Percentiles rank a stretch among this genome's conserved stretches.
These are phyloP conservation scores for Lerista edwardsae DNA, from an alignment of 2,797 vertebrate species.

Conservation along the genomic window DNA sequence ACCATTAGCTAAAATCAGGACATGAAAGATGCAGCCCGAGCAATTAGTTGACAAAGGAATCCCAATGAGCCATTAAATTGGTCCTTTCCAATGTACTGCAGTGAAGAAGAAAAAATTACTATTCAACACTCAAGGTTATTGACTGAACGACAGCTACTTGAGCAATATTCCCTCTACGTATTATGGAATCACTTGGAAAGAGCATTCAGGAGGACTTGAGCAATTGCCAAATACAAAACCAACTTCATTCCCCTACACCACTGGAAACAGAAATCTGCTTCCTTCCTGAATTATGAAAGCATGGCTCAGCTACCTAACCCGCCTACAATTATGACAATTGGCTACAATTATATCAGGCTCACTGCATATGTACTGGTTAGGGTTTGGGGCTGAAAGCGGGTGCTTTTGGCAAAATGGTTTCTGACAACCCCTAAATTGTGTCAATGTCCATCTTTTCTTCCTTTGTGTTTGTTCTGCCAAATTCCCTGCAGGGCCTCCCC, in stretches of 20 bases:
- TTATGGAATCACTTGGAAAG: background rate
- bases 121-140: background rate
- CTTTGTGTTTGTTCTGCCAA: no score
- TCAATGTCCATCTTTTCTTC: no score
- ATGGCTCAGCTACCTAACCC: background rate
- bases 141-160: background rate
- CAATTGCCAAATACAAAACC: background rate
- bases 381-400: background rate
- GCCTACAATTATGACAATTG: no score
- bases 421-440: no score
- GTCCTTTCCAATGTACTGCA: background rate
- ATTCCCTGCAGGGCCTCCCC: no score
- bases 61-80: slow-evolving; percentile 32
- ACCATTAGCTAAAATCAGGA: slow-evolving; percentile 32
- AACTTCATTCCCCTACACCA: background rate
- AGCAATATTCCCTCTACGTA: background rate
- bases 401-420: background rate
- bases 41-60: slow-evolving; percentile 21
- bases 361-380: background rate
- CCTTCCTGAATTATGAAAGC: background rate
- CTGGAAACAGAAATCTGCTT: background rate
- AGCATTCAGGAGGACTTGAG: background rate
- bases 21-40: slow-evolving; percentile 5
- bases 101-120: background rate
- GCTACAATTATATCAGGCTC: no score